phyloP scores from a whole-genome alignment of 2,888 invertebrate genomes.

The Tenthredo distinguenda region DNA sequence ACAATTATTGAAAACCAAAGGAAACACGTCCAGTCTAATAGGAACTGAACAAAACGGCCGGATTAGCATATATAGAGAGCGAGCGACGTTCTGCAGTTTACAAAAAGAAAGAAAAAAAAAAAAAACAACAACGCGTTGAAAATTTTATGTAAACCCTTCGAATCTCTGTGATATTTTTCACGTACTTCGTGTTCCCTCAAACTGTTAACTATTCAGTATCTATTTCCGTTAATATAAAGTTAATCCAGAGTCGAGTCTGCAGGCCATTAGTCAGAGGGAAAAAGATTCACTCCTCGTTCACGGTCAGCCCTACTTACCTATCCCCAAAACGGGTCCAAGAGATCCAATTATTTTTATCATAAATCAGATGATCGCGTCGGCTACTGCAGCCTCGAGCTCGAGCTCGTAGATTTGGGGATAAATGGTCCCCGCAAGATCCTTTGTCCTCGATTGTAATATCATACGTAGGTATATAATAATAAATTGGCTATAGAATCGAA shows the following conservation, averaged over 20 bases:
- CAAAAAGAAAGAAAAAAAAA: neutral
- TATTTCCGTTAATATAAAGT: neutral
- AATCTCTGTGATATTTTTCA: neutral
- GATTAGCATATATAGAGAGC: constrained; percentile 15
- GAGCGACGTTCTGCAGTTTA: neutral
- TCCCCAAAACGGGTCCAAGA: neutral
- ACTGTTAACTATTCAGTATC: constrained; percentile 11
- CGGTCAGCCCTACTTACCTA: neutral
- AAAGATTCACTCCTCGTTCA: constrained; percentile 10
- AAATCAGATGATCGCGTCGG: constrained; percentile 13
- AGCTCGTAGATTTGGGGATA: neutral
- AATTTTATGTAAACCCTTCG: neutral
- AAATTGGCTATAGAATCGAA: neutral
- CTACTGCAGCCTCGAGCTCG: neutral
- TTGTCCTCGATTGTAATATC: neutral
- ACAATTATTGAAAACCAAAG: constrained; percentile 29
- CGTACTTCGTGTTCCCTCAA: neutral
- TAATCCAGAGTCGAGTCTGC: neutral
- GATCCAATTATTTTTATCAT: constrained; percentile 34
- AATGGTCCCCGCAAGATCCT: constrained; percentile 20
- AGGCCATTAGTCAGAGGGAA: constrained; percentile 19
- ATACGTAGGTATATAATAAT: neutral
- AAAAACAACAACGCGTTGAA: neutral
- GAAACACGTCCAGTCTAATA: constrained; percentile 8
- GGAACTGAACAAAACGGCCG: constrained; percentile 3